phyloP scores from a whole-genome alignment of 1,140 invertebrate species.

The Zaprionus africanus region DNA sequence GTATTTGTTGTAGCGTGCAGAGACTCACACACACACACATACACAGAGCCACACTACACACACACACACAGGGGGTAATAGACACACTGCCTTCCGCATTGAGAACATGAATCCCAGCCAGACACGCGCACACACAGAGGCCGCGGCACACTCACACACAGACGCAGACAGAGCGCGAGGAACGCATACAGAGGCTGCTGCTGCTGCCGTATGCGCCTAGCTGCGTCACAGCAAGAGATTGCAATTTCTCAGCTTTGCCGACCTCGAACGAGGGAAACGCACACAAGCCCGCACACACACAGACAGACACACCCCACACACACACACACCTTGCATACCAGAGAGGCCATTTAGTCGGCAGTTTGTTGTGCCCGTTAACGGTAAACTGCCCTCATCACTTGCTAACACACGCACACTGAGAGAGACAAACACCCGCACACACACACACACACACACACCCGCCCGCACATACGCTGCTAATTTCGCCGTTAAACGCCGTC shows the following conservation, averaged over 20 bases:
- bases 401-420: conserved; percentile 16
- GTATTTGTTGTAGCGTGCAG: conserved; percentile 4
- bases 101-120: conserved; percentile 18
- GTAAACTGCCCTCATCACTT: conserved; percentile 26
- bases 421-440: background rate
- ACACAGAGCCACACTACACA: background rate
- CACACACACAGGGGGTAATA: background rate
- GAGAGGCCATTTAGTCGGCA: conserved; percentile 33
- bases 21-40: conserved; percentile 4
- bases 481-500: conserved; percentile 43
- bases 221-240: conserved; percentile 1
- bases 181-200: background rate
- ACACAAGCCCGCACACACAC: background rate
- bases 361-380: conserved; percentile 44
- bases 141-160: background rate
- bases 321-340: conserved; percentile 13
- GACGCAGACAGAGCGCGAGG: background rate
- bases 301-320: background rate
- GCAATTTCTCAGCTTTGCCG: background rate
- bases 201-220: background rate
- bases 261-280: conserved; percentile 7
- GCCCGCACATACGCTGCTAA: conserved; percentile 32
- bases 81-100: background rate
- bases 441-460: conserved; percentile 14
- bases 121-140: background rate